These are phyloP conservation scores for Denticeps clupeoides DNA, from an alignment of 2,797 vertebrate genomes.

Conservation along the genomic window DNA sequence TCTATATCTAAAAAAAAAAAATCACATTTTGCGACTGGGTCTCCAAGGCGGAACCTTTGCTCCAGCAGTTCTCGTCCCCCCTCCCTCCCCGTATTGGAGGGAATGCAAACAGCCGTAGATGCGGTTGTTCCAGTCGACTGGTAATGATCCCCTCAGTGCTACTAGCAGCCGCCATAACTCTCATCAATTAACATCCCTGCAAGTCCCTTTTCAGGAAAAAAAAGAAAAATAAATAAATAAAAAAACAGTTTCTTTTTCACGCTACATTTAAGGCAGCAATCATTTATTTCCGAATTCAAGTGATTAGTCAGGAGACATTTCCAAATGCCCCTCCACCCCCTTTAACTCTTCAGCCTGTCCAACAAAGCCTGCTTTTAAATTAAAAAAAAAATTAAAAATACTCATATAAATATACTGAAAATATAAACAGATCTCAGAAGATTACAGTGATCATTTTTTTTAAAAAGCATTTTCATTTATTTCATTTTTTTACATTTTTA, in stretches of 20 bases:
- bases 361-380: too few species aligned
- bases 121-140: slow-evolving; percentile 64
- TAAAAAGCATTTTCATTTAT: too few species aligned
- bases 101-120: slow-evolving; percentile 62
- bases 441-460: too few species aligned
- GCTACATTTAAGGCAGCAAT: slow-evolving; percentile 63
- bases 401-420: too few species aligned
- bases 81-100: slow-evolving; percentile 12
- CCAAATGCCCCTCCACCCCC: slow-evolving; percentile 35
- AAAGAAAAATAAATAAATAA: slow-evolving; percentile 21
- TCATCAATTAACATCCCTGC: slow-evolving; percentile 68
- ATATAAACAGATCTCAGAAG: too few species aligned
- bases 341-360: too few species aligned
- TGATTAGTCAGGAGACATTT: slow-evolving; percentile 61
- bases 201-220: slow-evolving; percentile 34
- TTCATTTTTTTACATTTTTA: slow-evolving; percentile 1
- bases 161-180: slow-evolving; percentile 63
- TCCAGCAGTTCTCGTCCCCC: too few species aligned
- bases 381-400: too few species aligned
- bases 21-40: neutral
- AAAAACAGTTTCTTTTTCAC: slow-evolving; percentile 53
- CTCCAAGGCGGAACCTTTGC: too few species aligned
- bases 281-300: slow-evolving; percentile 62
- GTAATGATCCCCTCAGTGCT: slow-evolving; percentile 69
- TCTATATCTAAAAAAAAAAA: slow-evolving; percentile 2